Evolutionary conservation across 2,888 invertebrate genomes (phyloP).

Genomic region (Sphecodes monilicornis): DNA sequence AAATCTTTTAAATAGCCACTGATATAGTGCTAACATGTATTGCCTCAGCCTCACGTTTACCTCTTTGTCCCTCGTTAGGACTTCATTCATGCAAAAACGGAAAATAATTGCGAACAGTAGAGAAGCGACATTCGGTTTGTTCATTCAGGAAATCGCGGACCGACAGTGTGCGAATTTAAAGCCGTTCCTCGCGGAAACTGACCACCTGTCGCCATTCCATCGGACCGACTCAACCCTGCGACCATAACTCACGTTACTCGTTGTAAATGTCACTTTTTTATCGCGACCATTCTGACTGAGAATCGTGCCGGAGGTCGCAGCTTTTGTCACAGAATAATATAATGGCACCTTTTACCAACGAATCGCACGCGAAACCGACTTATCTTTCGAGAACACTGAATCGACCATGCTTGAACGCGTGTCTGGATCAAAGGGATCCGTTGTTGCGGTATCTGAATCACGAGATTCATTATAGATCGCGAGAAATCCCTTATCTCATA

Average conservation of each 20-base stretch:
- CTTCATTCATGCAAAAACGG: too few relatives aligned
- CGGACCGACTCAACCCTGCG: neutral
- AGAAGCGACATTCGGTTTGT: neutral
- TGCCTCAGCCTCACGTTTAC: too few relatives aligned
- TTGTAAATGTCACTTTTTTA: conserved; percentile 60
- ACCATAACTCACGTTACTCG: conserved; percentile 25
- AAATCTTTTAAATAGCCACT: too few relatives aligned
- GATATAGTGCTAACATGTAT: too few relatives aligned
- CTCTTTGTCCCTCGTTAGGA: too few relatives aligned
- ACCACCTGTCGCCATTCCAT: neutral
- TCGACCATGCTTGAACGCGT: neutral
- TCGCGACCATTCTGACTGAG: conserved; percentile 26
- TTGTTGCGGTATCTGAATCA: conserved; percentile 10
- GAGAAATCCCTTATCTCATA: neutral
- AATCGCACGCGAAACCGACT: neutral
- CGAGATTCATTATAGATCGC: neutral
- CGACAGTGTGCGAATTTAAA: conserved; percentile 1
- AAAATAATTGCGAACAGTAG: too few relatives aligned
- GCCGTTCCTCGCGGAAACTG: neutral
- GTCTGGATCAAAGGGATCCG: conserved; percentile 20
- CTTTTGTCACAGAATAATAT: conserved; percentile 38
- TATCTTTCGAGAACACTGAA: neutral
- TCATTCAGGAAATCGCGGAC: neutral
- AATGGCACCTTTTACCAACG: conserved; percentile 53
- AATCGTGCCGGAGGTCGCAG: conserved; percentile 49